Base-by-base conservation (phyloP, 2,888 invertebrate genomes). In the Hybos culiciformis region DNA sequence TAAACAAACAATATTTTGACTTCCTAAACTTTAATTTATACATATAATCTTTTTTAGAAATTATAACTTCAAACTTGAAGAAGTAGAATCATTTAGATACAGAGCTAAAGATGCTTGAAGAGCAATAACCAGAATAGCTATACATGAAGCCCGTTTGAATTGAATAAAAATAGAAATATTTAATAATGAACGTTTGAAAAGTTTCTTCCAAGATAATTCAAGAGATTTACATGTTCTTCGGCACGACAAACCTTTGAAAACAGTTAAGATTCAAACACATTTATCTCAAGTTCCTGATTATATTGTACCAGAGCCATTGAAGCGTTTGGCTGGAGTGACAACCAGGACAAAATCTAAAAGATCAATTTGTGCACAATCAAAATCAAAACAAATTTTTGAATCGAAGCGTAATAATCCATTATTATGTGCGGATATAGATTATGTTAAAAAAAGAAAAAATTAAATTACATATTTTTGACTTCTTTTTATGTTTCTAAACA, bases 1-100 rank as follows among this genome's bases (percentile, higher is more conserved):
- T n/a, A n/a, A n/a, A n/a, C n/a, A n/a, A n/a, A n/a, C n/a, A n/a
- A n/a, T n/a, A n/a, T n/a, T n/a, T n/a, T n/a, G 9, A 21, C 15
- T n/a, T n/a, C n/a, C n/a, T n/a, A n/a, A n/a, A n/a, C n/a, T n/a
- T n/a, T n/a, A n/a, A n/a, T n/a, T n/a, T n/a, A n/a, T n/a, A n/a
- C n/a, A n/a, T n/a, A n/a, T n/a, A n/a, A n/a, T n/a, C n/a, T n/a
- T n/a, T 52, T 64, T 68, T 54, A 87, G 85, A 62, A 83, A 87
- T 44, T 98, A 93, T 67, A 81, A 91, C 59, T 96, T 98, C 61
- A 86, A 85, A 55, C 71, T 97, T 64, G 86, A 92, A 48, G 94
- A 98, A 68, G 83, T 98, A 39, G 96, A 97, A 61, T 86, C 94
- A 0, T 97, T 99, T 65, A 73, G 87, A 49, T 96, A 98, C 68